Conservation (phyloP, 1,140 invertebrate genomes). For the Pogonomyrmex barbatus region DNA sequence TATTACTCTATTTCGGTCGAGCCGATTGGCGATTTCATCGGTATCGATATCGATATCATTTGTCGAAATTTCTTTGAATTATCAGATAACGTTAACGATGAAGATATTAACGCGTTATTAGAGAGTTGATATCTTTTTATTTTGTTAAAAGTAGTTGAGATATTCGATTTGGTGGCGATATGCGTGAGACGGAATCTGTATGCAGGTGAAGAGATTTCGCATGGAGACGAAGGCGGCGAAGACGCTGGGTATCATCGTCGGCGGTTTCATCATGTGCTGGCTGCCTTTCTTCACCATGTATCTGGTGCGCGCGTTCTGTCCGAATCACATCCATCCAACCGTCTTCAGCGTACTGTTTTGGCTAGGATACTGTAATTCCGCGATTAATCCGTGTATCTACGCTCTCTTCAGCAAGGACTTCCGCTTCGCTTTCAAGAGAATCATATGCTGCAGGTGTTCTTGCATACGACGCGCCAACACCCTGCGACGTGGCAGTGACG, state of each 20-base stretch:
- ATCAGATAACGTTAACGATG: neutral
- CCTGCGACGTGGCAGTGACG: slow-evolving; percentile 88
- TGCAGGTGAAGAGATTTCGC: slow-evolving; percentile 91
- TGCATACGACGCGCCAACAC: slow-evolving; percentile 86
- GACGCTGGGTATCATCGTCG: slow-evolving; percentile 97
- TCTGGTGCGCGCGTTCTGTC: slow-evolving; percentile 93
- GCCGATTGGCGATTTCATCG: neutral
- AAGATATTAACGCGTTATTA: neutral
- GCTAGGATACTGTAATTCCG: slow-evolving; percentile 98
- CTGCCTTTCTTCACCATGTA: slow-evolving; percentile 98
- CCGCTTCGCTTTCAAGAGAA: slow-evolving; percentile 95
- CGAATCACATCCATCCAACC: slow-evolving; percentile 91
- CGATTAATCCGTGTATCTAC: slow-evolving; percentile 97
- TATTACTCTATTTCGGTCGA: neutral
- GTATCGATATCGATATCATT: neutral
- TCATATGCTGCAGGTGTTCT: slow-evolving; percentile 93
- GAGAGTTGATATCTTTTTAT: neutral
- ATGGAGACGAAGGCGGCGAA: slow-evolving; percentile 98
- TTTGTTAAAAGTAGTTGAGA: neutral
- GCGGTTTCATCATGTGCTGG: slow-evolving; percentile 97
- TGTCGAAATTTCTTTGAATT: neutral
- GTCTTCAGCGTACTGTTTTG: slow-evolving; percentile 97
- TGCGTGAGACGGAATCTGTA: slow-evolving; percentile 2
- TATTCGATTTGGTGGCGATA: neutral
- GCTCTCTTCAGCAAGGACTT: slow-evolving; percentile 97